These are phyloP conservation scores for Zosterops hypoxanthus DNA, from an alignment of 2,113 vertebrate species.

Conservation along the genomic window DNA sequence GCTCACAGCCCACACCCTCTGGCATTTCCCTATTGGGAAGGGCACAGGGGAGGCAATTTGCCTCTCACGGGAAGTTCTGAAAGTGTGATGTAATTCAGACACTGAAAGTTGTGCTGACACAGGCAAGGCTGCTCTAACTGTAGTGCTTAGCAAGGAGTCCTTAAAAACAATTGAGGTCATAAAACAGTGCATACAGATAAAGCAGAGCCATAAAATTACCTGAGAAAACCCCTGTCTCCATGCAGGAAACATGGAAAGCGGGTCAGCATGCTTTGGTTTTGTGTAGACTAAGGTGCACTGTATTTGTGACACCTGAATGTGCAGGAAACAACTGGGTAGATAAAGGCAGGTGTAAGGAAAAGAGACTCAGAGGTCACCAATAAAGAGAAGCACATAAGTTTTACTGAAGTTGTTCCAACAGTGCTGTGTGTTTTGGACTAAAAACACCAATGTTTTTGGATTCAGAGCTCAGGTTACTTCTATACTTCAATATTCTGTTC, in stretches of 20 bases:
- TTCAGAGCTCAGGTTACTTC: not conserved
- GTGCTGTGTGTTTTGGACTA: not conserved
- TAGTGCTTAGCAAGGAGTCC: not conserved
- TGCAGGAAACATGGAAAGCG: not conserved
- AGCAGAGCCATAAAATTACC: not conserved
- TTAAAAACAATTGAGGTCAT: not conserved
- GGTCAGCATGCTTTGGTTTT: not conserved
- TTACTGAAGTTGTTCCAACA: not conserved
- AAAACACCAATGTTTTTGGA: not conserved
- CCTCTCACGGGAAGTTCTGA: not conserved
- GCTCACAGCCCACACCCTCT: not conserved
- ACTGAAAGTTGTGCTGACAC: not conserved
- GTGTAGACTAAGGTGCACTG: not conserved
- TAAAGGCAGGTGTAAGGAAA: not conserved
- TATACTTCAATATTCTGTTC: not conserved
- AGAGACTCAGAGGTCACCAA: not conserved
- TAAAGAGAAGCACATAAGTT: not conserved
- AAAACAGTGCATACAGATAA: not conserved
- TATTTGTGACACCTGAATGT: not conserved
- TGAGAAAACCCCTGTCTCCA: not conserved
- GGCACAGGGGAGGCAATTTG: not conserved
- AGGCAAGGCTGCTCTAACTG: not conserved
- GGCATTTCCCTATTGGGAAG: rapidly evolving
- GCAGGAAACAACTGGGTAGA: not conserved
- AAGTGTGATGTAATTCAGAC: not conserved